Percentiles rank a stretch among this genome's conserved stretches.
These are phyloP conservation scores for Ormyrus thymus DNA, from an alignment of 2,888 invertebrate genomes.

Conservation along the genomic window DNA sequence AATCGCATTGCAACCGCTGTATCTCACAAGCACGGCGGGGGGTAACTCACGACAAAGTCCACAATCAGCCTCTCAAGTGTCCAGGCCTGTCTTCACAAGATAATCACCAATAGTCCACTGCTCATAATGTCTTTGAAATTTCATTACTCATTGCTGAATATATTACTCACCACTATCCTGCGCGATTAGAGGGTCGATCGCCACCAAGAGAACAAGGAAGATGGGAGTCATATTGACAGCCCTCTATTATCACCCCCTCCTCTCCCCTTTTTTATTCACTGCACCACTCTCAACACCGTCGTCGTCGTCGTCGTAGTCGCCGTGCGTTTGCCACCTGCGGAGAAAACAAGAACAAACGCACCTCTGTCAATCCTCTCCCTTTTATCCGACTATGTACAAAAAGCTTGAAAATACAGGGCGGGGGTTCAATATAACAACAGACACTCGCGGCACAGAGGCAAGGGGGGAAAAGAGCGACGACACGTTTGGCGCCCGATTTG, in stretches of 20 bases:
- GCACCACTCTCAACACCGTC: constrained; percentile 70
- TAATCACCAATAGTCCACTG: constrained; percentile 22
- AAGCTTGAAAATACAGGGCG: neutral
- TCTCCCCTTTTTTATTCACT: constrained; percentile 68
- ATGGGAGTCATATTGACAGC: constrained; percentile 75
- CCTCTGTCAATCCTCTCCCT: constrained; percentile 64
- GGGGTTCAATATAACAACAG: neutral
- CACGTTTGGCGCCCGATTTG: neutral
- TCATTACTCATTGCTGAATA: constrained; percentile 22
- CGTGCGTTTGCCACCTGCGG: constrained; percentile 67
- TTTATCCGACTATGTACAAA: neutral
- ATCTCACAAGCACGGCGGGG: neutral
- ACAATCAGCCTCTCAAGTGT: neutral
- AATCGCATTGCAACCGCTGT: neutral
- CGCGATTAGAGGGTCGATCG: constrained; percentile 74
- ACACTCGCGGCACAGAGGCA: neutral
- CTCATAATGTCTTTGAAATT: constrained; percentile 27
- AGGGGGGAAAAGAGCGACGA: neutral
- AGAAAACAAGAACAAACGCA: constrained; percentile 68
- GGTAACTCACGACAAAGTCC: too few relatives aligned
- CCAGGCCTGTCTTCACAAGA: constrained; percentile 20
- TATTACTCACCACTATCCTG: constrained; percentile 67
- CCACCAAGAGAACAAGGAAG: constrained; percentile 74
- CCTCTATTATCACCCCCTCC: constrained; percentile 69
- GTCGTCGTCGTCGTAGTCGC: constrained; percentile 59